Evolutionary conservation across 1,140 invertebrate species (phyloP).

Genomic region (Bradynema listronoti): DNA sequence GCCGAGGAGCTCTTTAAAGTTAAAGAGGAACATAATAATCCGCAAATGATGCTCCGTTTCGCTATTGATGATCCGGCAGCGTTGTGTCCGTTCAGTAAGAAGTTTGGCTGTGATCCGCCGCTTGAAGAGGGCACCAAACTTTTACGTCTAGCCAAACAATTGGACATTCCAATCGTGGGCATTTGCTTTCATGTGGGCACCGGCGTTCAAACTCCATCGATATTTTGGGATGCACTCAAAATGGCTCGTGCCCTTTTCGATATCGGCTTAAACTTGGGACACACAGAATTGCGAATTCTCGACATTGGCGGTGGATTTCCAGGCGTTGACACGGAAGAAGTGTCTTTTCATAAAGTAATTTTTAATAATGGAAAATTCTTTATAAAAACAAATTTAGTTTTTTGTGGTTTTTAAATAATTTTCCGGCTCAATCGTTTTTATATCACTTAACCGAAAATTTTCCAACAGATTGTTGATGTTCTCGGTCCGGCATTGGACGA

Average conservation of each 20-base stretch:
- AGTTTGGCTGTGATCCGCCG: slow-evolving; percentile 78
- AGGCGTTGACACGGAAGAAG: slow-evolving; percentile 56
- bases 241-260: slow-evolving; percentile 60
- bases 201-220: slow-evolving; percentile 60
- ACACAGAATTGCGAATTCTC: slow-evolving; percentile 58
- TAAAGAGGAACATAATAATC: slow-evolving; percentile 70
- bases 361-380: not conserved
- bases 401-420: not conserved
- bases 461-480: slow-evolving; percentile 65
- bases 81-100: slow-evolving; percentile 82
- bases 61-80: slow-evolving; percentile 78
- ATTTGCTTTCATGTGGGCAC: slow-evolving; percentile 62
- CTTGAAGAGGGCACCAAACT: slow-evolving; percentile 70
- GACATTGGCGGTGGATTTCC: slow-evolving; percentile 63
- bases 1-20: slow-evolving; percentile 87
- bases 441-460: not conserved
- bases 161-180: slow-evolving; percentile 73
- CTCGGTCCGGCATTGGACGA: slow-evolving; percentile 72
- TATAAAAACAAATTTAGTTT: not conserved
- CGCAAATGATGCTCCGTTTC: slow-evolving; percentile 76
- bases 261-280: slow-evolving; percentile 58
- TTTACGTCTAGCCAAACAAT: slow-evolving; percentile 68
- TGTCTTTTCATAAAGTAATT: slow-evolving; percentile 59
- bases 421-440: not conserved
- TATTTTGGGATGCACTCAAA: slow-evolving; percentile 59